Evolutionary conservation across 2,888 invertebrate species (phyloP).

Genomic region (Chironomus riparius): DNA sequence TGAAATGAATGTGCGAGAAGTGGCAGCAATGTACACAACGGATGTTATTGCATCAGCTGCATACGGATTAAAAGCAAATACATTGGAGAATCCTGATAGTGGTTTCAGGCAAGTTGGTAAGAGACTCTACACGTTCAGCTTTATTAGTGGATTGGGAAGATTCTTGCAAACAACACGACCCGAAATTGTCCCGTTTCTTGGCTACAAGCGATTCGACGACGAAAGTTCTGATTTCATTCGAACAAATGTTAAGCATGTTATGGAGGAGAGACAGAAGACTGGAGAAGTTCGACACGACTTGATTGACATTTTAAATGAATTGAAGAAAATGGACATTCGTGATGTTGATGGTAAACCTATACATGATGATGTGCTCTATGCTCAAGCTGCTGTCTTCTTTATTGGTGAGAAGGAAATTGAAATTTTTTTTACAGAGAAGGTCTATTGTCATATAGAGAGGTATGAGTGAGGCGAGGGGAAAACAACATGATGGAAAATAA

Average conservation of each 20-base stretch:
- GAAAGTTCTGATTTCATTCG: constrained; percentile 36
- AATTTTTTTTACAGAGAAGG: too few relatives aligned
- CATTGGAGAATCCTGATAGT: constrained; percentile 40
- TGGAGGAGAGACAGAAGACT: constrained; percentile 39
- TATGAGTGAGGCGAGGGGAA: too few relatives aligned
- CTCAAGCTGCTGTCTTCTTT: constrained; percentile 39
- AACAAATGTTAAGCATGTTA: constrained; percentile 40
- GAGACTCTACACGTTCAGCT: background rate
- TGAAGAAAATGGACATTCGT: constrained; percentile 34
- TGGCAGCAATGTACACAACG: constrained; percentile 35
- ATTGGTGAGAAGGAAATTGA: constrained; percentile 32
- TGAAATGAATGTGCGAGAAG: constrained; percentile 30
- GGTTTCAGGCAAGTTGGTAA: constrained; percentile 42
- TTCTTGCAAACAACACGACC: background rate
- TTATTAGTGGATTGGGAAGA: background rate
- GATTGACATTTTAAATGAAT: constrained; percentile 43
- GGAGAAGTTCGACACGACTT: constrained; percentile 41
- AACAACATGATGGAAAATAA: too few relatives aligned
- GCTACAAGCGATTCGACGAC: background rate
- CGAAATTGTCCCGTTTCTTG: background rate
- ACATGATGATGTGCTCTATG: constrained; percentile 32
- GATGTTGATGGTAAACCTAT: background rate
- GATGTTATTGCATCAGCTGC: constrained; percentile 46
- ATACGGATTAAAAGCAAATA: constrained; percentile 44
- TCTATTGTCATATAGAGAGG: too few relatives aligned